Evolutionary conservation across 2,888 invertebrate species (phyloP).

Genomic region (Criorhina ranunculi): DNA sequence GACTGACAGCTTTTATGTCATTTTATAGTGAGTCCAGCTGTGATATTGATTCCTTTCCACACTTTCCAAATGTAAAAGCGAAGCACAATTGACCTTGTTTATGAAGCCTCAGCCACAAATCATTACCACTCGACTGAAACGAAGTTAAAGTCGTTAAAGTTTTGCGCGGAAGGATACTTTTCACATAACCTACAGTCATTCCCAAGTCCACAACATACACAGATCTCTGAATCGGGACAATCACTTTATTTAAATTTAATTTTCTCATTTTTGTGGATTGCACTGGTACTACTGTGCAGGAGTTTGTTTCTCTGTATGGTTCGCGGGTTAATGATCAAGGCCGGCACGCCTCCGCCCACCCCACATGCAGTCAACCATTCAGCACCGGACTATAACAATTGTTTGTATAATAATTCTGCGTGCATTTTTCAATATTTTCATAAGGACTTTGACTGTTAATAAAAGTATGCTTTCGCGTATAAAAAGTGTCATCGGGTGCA

Average conservation of each 20-base stretch:
- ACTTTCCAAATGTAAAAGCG: too few species aligned
- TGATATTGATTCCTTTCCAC: too few species aligned
- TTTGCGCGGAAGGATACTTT: not conserved
- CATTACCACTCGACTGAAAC: not conserved
- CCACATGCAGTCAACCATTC: constrained; percentile 26
- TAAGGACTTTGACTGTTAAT: not conserved
- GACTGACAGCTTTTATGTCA: too few species aligned
- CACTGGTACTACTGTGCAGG: not conserved
- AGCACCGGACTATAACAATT: not conserved
- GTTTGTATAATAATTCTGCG: constrained; percentile 23
- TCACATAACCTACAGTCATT: not conserved
- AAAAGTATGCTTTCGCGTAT: not conserved
- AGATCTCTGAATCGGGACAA: constrained; percentile 28
- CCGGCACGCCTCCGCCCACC: not conserved
- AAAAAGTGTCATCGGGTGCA: constrained; percentile 10
- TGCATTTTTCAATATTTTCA: constrained; percentile 29
- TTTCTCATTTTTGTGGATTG: constrained; percentile 15
- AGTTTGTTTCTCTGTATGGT: not conserved
- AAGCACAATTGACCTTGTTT: too few species aligned
- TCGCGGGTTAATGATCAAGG: constrained; percentile 23
- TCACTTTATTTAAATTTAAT: constrained; percentile 39
- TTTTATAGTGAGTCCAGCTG: too few species aligned
- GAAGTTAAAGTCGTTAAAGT: not conserved
- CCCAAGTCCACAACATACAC: constrained; percentile 3
- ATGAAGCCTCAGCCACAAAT: not conserved